These are phyloP conservation scores for Acanthosoma haemorrhoidale DNA, from an alignment of 2,888 invertebrate genomes.

Conservation along the genomic window DNA sequence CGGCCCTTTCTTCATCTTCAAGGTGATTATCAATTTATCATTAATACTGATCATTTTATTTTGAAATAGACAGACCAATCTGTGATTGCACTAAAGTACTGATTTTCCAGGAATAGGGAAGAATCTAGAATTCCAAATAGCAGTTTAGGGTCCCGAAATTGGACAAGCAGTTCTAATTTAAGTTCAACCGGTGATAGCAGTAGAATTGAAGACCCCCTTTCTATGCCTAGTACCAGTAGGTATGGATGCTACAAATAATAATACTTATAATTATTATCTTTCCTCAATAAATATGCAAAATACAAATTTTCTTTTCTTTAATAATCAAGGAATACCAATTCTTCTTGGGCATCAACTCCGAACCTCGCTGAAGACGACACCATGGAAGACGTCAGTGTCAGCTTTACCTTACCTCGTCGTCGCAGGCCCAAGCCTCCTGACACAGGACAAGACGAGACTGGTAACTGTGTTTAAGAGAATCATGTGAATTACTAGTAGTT, in stretches of 20 bases:
- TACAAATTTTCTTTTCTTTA: slow-evolving; percentile 26
- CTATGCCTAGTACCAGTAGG: slow-evolving; percentile 21
- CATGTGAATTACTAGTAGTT: background rate
- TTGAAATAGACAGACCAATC: background rate
- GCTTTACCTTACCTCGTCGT: slow-evolving; percentile 62
- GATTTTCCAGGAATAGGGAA: slow-evolving; percentile 21
- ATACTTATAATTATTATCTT: background rate
- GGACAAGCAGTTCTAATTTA: slow-evolving; percentile 41
- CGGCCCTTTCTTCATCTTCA: slow-evolving; percentile 56
- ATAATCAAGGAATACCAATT: slow-evolving; percentile 50
- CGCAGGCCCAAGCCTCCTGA: slow-evolving; percentile 52
- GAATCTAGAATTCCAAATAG: slow-evolving; percentile 31
- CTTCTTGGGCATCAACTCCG: slow-evolving; percentile 78
- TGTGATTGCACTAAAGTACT: background rate
- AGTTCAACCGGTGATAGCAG: slow-evolving; percentile 31
- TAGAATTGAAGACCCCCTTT: slow-evolving; percentile 29
- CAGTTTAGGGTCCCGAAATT: slow-evolving; percentile 34
- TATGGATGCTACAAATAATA: background rate
- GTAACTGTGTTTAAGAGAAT: background rate
- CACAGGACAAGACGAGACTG: slow-evolving; percentile 36
- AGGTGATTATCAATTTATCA: background rate
- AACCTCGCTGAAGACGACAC: slow-evolving; percentile 64
- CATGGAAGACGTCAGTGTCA: slow-evolving; percentile 59
- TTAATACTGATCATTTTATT: background rate
- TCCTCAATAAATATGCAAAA: background rate